Percentiles rank a stretch among this genome's conserved stretches.
Conservation (phyloP, 2,888 invertebrate genomes). For the Danaus chrysippus region DNA sequence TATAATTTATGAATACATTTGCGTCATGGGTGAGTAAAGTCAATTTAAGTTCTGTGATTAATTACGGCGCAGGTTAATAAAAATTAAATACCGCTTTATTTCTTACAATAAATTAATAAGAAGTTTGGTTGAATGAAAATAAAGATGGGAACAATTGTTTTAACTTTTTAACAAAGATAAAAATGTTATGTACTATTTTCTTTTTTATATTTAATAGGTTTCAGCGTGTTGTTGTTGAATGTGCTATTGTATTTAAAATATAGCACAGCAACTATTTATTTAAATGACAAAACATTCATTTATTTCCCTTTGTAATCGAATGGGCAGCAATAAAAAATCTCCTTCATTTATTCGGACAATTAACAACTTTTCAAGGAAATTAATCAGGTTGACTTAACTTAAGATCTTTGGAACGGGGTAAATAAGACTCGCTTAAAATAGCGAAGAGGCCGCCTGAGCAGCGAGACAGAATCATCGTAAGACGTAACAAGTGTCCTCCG, state of each 20-base stretch:
- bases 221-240: background rate
- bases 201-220: too few species aligned
- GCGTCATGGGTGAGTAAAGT: conserved; percentile 18
- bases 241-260: background rate
- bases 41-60: conserved; percentile 25
- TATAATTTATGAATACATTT: conserved; percentile 66
- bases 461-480: conserved; percentile 51
- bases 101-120: conserved; percentile 4
- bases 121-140: background rate
- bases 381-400: conserved; percentile 32
- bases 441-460: conserved; percentile 43
- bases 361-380: conserved; percentile 24
- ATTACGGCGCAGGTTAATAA: conserved; percentile 13
- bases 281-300: background rate
- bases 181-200: background rate
- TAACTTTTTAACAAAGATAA: background rate
- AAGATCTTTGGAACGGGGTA: conserved; percentile 30
- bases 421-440: conserved; percentile 34
- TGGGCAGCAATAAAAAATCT: conserved; percentile 1
- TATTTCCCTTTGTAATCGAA: conserved; percentile 1
- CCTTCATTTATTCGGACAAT: conserved; percentile 15
- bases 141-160: background rate
- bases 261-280: background rate
- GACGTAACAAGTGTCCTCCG: conserved; percentile 77
- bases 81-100: conserved; percentile 6